These are phyloP conservation scores for Coecobrya sp. DNA, from an alignment of 2,888 invertebrate species.

Conservation along the genomic window DNA sequence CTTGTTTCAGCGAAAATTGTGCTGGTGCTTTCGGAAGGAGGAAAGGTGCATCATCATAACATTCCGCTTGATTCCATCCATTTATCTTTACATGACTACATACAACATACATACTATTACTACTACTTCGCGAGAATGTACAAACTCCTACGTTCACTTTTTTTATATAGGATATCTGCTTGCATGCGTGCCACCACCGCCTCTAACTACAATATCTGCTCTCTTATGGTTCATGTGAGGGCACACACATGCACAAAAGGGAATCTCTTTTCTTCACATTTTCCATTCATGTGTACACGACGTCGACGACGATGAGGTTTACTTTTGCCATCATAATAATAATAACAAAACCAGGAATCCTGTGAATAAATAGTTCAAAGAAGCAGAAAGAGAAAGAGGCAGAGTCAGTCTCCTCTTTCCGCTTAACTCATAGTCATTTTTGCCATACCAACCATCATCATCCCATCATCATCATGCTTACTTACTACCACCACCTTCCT, in stretches of 20 bases:
- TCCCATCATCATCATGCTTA: neutral
- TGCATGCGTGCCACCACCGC: neutral
- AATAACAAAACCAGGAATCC: conserved; percentile 32
- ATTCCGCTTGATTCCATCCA: conserved; percentile 38
- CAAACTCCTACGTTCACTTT: conserved; percentile 23
- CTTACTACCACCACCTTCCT: neutral
- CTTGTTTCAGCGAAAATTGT: conserved; percentile 12
- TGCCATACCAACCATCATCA: neutral
- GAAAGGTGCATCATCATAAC: conserved; percentile 38
- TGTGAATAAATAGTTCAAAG: conserved; percentile 10
- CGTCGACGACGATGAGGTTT: conserved; percentile 4
- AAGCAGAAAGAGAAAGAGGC: neutral
- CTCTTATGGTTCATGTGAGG: conserved; percentile 24
- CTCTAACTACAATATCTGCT: conserved; percentile 15
- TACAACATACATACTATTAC: neutral
- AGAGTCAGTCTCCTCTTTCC: neutral
- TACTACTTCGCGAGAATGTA: neutral
- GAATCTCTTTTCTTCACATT: conserved; percentile 26
- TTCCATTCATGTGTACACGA: conserved; percentile 44
- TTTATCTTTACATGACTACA: neutral
- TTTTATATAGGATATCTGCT: neutral
- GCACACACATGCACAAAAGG: neutral
- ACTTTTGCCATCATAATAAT: conserved; percentile 31
- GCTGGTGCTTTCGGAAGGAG: neutral
- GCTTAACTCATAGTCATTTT: neutral